Base-by-base conservation (phyloP, 2,888 invertebrate genomes). In the Pristionchus mayeri region DNA sequence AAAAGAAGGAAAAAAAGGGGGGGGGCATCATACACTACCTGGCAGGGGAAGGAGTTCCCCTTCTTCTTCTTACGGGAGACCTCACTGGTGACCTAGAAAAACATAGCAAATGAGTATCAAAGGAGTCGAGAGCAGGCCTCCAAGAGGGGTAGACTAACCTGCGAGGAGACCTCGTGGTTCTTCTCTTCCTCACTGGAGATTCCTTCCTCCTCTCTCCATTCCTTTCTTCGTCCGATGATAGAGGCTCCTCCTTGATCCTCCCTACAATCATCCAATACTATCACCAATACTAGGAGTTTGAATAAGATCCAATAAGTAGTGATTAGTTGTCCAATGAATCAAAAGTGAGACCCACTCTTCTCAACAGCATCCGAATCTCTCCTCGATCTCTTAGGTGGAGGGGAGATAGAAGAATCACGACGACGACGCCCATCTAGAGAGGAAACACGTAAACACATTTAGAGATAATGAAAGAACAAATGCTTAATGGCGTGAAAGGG, bases 281-380 rank as follows among this genome's bases (percentile, higher is more conserved):
- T 48, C 3, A 50, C 21, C 34, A 21, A 21, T n/a, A n/a, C n/a
- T n/a, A n/a, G n/a, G n/a, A n/a, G n/a, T n/a, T n/a, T n/a, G n/a
- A n/a, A n/a, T n/a, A n/a, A n/a, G n/a, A n/a, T n/a, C n/a, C n/a
- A n/a, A n/a, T n/a, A n/a, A n/a, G n/a, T n/a, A n/a, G n/a, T n/a
- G n/a, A n/a, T n/a, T n/a, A n/a, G n/a, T n/a, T n/a, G n/a, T n/a
- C 7, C 7, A 7, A 60, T n/a, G 60, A 63, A 63, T 34, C 18
- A 63, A 7, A 57, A 57, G 24, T 57, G 57, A 27, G 1, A 24
- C 71, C 3, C 48, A 48, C 48, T 82, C 13, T 48, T 63, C 30
- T 82, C 60, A 13, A 44, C 48, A 30, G 63, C 21, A 63, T 82
- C 44, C 13, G 63, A 82, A 30, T 82, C 81, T 48, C 81, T 82